These are phyloP conservation scores for Sebastes goodei DNA, from an alignment of 2,797 vertebrate species.

Conservation along the genomic window DNA sequence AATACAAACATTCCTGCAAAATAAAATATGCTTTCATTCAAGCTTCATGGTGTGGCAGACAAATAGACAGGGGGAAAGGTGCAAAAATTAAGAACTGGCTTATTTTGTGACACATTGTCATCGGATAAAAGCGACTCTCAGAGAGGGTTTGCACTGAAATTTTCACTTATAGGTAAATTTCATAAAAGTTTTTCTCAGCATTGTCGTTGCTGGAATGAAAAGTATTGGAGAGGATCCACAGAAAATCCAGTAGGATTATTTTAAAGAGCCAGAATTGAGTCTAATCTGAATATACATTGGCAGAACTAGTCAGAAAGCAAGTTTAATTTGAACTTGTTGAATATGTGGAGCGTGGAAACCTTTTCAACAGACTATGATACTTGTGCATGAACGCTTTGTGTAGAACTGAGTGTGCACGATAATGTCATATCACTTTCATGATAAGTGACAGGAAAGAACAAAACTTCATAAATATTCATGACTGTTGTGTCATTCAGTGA, in stretches of 20 bases:
- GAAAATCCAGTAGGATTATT: not conserved
- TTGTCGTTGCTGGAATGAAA: too few species aligned
- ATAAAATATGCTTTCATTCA: not conserved
- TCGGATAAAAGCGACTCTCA: not conserved
- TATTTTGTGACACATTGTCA: not conserved
- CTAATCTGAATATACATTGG: not conserved
- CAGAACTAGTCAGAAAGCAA: not conserved
- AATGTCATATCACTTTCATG: not conserved
- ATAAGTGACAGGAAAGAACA: not conserved
- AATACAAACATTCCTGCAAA: not conserved
- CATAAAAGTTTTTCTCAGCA: too few species aligned
- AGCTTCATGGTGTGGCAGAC: not conserved
- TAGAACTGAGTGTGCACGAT: not conserved
- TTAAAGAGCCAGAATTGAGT: not conserved
- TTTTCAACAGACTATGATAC: not conserved
- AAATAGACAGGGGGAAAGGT: too few species aligned
- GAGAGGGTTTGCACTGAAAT: not conserved
- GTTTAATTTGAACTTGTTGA: not conserved
- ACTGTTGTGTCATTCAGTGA: not conserved
- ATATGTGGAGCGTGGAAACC: not conserved
- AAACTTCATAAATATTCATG: not conserved
- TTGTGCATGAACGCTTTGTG: not conserved
- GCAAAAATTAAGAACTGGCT: not conserved
- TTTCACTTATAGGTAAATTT: not conserved
- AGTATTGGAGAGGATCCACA: too few species aligned